Conservation (phyloP, 2,888 invertebrate species). For the Fragum whitleyi region DNA sequence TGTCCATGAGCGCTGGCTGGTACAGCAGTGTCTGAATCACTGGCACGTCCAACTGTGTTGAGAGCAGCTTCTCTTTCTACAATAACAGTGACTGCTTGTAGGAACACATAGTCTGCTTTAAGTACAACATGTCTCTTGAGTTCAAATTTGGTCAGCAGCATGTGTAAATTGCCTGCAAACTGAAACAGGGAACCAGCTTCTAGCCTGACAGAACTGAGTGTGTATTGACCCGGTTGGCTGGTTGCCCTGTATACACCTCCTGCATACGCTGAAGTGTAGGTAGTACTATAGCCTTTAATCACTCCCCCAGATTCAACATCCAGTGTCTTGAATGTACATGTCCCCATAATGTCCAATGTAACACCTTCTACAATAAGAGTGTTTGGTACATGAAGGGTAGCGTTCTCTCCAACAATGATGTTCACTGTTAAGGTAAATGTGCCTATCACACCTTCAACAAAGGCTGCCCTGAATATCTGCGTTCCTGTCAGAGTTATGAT, state of each 20-base stretch:
- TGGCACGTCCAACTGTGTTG: slow-evolving; percentile 65
- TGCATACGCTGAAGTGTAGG: slow-evolving; percentile 69
- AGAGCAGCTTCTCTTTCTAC: slow-evolving; percentile 74
- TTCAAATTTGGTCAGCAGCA: slow-evolving; percentile 68
- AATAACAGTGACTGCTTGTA: slow-evolving; percentile 67
- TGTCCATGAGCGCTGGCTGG: slow-evolving; percentile 63
- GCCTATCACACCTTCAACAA: slow-evolving; percentile 67
- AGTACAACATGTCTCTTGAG: slow-evolving; percentile 74
- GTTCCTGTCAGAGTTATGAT: slow-evolving; percentile 65
- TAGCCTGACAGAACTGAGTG: slow-evolving; percentile 65
- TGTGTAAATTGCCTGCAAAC: slow-evolving; percentile 62
- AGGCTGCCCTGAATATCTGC: slow-evolving; percentile 73
- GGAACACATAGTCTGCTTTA: slow-evolving; percentile 68
- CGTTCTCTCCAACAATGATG: slow-evolving; percentile 66
- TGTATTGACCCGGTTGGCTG: slow-evolving; percentile 65
- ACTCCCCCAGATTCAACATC: slow-evolving; percentile 70
- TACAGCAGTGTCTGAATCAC: slow-evolving; percentile 31
- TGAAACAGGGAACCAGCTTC: slow-evolving; percentile 71
- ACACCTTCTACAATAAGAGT: slow-evolving; percentile 73
- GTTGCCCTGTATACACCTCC: slow-evolving; percentile 65
- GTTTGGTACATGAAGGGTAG: slow-evolving; percentile 73
- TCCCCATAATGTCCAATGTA: slow-evolving; percentile 66
- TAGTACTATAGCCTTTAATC: slow-evolving; percentile 66
- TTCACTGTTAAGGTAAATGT: slow-evolving; percentile 69
- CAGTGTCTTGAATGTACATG: slow-evolving; percentile 73